Evolutionary conservation across 2,888 invertebrate genomes (phyloP).

Genomic region (Melanotus villosus): DNA sequence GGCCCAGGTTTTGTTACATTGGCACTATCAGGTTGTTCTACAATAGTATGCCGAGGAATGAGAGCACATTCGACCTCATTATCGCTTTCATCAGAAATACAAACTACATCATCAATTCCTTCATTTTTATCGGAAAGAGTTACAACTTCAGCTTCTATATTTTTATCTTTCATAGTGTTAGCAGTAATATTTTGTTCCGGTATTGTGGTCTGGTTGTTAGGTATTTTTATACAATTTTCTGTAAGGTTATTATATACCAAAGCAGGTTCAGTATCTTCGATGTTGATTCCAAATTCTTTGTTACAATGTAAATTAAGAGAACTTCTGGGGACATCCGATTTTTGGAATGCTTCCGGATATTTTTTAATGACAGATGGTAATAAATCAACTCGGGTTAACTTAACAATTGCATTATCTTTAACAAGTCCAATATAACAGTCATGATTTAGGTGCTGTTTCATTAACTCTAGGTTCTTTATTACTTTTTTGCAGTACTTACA

Average conservation of each 20-base stretch:
- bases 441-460: neutral
- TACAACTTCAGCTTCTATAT: neutral
- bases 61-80: neutral
- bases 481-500: constrained; percentile 39
- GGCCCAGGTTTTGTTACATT: neutral
- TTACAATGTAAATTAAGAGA: neutral
- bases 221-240: too few relatives aligned
- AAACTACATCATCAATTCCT: neutral
- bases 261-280: neutral
- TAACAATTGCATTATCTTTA: neutral
- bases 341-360: neutral
- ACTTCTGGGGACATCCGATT: neutral
- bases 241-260: too few relatives aligned
- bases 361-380: neutral
- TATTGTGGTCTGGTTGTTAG: too few relatives aligned
- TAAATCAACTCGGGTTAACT: constrained; percentile 2
- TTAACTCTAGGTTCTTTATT: neutral
- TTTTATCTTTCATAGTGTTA: too few relatives aligned
- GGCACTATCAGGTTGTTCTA: neutral
- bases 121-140: neutral
- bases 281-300: neutral
- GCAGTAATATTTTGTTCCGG: too few relatives aligned
- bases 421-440: neutral
- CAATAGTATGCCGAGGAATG: neutral
- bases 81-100: neutral